A percentile compares a stretch with the other conserved stretches of the same genome.
These are phyloP conservation scores for Glaucopsyche alexis DNA, from an alignment of 2,888 invertebrate species.

Conservation along the genomic window DNA sequence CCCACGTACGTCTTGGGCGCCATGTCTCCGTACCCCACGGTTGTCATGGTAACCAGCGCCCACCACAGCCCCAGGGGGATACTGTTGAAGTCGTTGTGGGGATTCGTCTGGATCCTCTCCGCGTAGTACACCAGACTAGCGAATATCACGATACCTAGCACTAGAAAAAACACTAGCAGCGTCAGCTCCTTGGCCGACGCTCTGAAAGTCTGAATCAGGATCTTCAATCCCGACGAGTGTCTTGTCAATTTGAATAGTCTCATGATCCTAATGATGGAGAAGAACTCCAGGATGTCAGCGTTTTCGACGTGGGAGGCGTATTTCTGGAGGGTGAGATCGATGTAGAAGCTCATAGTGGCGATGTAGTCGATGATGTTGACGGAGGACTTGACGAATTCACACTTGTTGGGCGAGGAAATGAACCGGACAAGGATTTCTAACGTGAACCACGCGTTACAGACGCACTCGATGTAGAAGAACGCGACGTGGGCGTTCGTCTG, in stretches of 20 bases:
- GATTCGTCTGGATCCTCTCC: constrained; percentile 96
- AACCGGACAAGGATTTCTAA: constrained; percentile 96
- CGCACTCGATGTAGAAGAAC: constrained; percentile 99
- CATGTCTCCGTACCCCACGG: constrained; percentile 99
- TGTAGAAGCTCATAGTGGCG: constrained; percentile 98
- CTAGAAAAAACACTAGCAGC: constrained; percentile 97
- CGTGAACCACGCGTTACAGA: constrained; percentile 99
- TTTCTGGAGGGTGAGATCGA: constrained; percentile 93
- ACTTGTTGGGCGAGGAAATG: constrained; percentile 95
- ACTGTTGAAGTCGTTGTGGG: constrained; percentile 98
- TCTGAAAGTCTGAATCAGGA: constrained; percentile 98
- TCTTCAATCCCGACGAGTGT: constrained; percentile 98
- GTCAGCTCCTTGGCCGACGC: constrained; percentile 98
- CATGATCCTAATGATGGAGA: constrained; percentile 98
- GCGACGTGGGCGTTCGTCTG: constrained; percentile 98
- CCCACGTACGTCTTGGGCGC: constrained; percentile 98
- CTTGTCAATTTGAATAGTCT: constrained; percentile 97
- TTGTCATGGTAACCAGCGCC: constrained; percentile 99
- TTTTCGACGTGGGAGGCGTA: constrained; percentile 95
- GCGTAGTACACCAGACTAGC: constrained; percentile 99
- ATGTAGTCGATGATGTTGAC: constrained; percentile 99
- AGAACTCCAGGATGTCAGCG: constrained; percentile 97
- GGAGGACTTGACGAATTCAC: constrained; percentile 96
- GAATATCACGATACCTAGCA: constrained; percentile 98
- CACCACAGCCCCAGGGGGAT: constrained; percentile 99